Base-by-base conservation (phyloP, 2,113 vertebrate species). In the Oncorhynchus kisutch region DNA sequence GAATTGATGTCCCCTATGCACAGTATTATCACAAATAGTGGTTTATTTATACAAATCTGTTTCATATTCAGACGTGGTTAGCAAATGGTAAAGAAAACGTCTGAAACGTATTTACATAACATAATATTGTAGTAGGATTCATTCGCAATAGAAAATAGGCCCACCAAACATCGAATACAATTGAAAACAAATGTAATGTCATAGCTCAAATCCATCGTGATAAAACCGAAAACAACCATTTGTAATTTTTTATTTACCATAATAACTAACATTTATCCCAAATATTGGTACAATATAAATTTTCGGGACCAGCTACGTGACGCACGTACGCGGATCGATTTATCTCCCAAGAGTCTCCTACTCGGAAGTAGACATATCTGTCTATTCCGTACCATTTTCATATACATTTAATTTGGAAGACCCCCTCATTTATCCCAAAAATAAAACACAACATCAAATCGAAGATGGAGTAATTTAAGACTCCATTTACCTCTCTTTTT, bases 281-380 rank as follows among this genome's bases (percentile, higher is more conserved):
- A 45, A 11, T 45, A 45, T 45, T 45, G 9, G 39, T 45, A 45
- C 39, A 45, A 45, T 45, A 45, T 45, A 2, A 0, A 45, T 45
- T 9, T 45, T 45, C 8, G 0, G 2, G 39, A 45, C 8, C 8
- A 45, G 39, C 39, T 45, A 9, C 39, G 39, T 45, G 8, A 45
- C 8, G 39, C 39, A 45, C 39, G 39, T 45, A 45, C 11, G 91
- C 87, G 92, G 92, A 77, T 70, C 69, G 24, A 74, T 13, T 4
- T 34, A 24, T 45, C 75, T 77, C 81, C 81, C 78, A 79, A 84
- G 67, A 76, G 83, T 85, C 90, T 87, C 90, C 83, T 89, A 90
- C 82, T 90, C 93, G 93, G 93, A 94, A 94, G 92, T 93, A 91
- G 93, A 92, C 91, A 76, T 45, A 45, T 73, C 80, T 27, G 93